Evolutionary conservation across 2,113 vertebrate genomes (phyloP).

Genomic region (Prunella himalayana): DNA sequence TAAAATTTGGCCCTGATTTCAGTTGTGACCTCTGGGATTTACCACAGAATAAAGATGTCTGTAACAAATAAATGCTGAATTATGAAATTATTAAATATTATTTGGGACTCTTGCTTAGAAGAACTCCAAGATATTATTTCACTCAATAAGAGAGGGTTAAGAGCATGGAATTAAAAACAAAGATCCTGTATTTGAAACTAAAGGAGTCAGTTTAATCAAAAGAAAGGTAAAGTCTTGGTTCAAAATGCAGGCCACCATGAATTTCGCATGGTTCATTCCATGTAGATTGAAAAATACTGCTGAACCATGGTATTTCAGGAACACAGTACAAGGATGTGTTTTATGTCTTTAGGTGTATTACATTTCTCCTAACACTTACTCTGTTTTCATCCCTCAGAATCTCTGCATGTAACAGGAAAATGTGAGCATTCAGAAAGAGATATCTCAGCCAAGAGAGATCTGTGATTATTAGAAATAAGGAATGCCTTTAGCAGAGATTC

Average conservation of each 20-base stretch:
- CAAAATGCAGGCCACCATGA: background rate
- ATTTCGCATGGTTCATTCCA: background rate
- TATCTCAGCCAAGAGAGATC: background rate
- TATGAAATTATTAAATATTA: background rate
- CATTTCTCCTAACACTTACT: background rate
- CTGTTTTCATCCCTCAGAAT: background rate
- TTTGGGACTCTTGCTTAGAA: background rate
- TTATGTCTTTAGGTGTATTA: background rate
- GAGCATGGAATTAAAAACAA: background rate
- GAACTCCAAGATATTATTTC: background rate
- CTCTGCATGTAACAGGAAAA: background rate
- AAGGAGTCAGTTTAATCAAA: background rate
- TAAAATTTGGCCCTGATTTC: background rate
- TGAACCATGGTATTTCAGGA: background rate
- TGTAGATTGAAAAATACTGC: background rate
- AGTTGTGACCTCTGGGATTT: background rate
- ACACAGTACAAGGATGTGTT: background rate
- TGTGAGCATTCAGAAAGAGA: background rate
- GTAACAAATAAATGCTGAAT: background rate
- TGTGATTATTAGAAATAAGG: background rate
- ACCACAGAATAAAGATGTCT: background rate
- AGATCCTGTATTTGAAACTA: background rate
- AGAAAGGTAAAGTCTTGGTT: background rate
- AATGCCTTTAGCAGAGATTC: background rate
- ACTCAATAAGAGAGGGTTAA: background rate